phyloP scores from a whole-genome alignment of 1,140 invertebrate species.

The Conopomorpha cramerella region DNA sequence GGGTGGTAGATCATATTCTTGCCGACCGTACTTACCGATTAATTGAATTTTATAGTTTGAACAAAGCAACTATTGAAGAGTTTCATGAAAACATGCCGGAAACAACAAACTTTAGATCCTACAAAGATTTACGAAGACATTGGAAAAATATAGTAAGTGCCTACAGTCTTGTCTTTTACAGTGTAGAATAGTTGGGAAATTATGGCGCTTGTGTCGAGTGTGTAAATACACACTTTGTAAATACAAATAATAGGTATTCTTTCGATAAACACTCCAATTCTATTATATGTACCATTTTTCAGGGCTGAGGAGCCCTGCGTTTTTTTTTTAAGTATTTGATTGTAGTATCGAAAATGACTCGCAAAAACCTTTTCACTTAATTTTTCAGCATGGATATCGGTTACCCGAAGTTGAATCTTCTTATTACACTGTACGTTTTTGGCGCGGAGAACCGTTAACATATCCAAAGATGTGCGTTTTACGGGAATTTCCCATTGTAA shows the following conservation, averaged over 20 bases:
- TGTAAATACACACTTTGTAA: too few relatives aligned
- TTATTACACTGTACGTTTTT: constrained; percentile 44
- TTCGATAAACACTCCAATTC: too few relatives aligned
- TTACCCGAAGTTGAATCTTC: constrained; percentile 38
- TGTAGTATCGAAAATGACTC: too few relatives aligned
- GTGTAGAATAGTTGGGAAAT: too few relatives aligned
- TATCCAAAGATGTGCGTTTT: constrained; percentile 49
- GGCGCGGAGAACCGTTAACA: constrained; percentile 38
- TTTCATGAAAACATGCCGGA: constrained; percentile 24
- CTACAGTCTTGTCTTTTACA: too few relatives aligned
- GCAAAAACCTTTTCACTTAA: too few relatives aligned
- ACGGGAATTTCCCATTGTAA: constrained; percentile 33
- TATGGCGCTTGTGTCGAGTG: too few relatives aligned
- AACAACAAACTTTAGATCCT: constrained; percentile 32
- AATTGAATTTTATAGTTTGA: constrained; percentile 31
- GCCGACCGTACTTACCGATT: constrained; percentile 4
- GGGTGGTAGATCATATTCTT: too few relatives aligned
- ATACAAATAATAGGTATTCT: too few relatives aligned
- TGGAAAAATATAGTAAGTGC: constrained; percentile 61
- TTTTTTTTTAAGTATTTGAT: too few relatives aligned
- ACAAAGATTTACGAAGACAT: constrained; percentile 53
- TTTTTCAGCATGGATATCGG: constrained; percentile 52
- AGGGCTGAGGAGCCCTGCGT: too few relatives aligned
- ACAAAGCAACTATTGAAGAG: constrained; percentile 38
- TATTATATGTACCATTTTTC: too few relatives aligned